phyloP scores from a whole-genome alignment of 2,888 invertebrate species.

The Leptinotarsa peninsularis region DNA sequence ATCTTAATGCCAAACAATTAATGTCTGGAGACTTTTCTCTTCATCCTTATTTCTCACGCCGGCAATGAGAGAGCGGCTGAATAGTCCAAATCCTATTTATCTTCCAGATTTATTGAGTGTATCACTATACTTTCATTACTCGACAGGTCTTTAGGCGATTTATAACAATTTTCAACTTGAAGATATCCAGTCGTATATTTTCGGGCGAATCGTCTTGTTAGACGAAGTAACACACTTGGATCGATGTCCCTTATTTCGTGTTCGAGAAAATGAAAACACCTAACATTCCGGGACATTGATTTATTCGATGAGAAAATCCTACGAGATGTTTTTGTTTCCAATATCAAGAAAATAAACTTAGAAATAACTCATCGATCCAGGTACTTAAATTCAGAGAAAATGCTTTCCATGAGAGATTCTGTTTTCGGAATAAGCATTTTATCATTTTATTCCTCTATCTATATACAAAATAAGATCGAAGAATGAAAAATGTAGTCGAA shows the following conservation, averaged over 20 bases:
- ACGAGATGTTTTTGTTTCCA: too few relatives aligned
- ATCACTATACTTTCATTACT: conserved; percentile 56
- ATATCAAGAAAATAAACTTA: too few relatives aligned
- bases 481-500: too few relatives aligned
- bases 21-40: conserved; percentile 60
- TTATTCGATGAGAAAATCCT: too few relatives aligned
- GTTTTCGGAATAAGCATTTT: too few relatives aligned
- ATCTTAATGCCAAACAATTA: conserved; percentile 62
- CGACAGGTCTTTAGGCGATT: conserved; percentile 56
- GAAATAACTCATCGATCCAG: too few relatives aligned
- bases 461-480: too few relatives aligned
- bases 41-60: conserved; percentile 62
- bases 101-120: conserved; percentile 61
- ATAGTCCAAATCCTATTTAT: conserved; percentile 56
- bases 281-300: not conserved
- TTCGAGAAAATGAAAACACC: not conserved
- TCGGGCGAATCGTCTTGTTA: conserved; percentile 18
- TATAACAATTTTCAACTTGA: conserved; percentile 51
- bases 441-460: too few relatives aligned
- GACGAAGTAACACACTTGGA: conserved; percentile 1
- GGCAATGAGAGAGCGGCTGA: conserved; percentile 58
- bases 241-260: not conserved
- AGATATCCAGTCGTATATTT: conserved; percentile 12
- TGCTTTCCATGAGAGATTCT: too few relatives aligned
- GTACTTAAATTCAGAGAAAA: too few relatives aligned